These are phyloP conservation scores for Datnioides undecimradiatus DNA, from an alignment of 2,113 vertebrate genomes.

Conservation along the genomic window DNA sequence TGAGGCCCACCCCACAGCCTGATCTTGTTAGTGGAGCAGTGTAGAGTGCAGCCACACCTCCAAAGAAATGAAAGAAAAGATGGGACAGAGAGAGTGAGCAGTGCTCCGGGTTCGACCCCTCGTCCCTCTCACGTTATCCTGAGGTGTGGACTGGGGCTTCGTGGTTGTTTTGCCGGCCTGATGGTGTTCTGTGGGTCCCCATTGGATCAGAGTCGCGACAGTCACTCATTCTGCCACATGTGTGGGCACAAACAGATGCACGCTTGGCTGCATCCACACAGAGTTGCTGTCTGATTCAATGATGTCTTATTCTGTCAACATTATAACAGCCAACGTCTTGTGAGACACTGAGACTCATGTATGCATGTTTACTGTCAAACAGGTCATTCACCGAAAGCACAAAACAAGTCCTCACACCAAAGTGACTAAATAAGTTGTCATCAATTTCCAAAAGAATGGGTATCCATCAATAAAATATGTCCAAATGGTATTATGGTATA, in stretches of 20 bases:
- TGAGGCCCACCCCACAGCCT: conserved; percentile 79
- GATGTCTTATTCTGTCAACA: conserved; percentile 16
- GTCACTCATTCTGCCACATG: conserved; percentile 13
- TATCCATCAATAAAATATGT: too few relatives aligned
- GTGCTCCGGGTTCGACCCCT: conserved; percentile 46
- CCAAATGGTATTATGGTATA: too few relatives aligned
- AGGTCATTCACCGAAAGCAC: not conserved
- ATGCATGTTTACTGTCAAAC: conserved; percentile 1
- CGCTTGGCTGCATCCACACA: not conserved
- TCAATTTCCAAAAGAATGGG: not conserved
- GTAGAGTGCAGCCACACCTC: conserved; percentile 79
- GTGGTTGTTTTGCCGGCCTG: conserved; percentile 43
- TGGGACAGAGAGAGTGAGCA: conserved; percentile 46
- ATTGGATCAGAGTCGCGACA: conserved; percentile 16
- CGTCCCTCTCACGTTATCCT: conserved; percentile 70
- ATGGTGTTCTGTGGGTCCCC: conserved; percentile 17
- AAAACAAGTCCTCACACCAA: not conserved
- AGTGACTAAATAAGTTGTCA: not conserved
- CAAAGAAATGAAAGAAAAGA: conserved; percentile 66
- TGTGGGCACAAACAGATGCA: conserved; percentile 36
- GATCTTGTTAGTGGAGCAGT: conserved; percentile 80
- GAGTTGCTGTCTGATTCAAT: conserved; percentile 20
- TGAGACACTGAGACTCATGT: conserved; percentile 3
- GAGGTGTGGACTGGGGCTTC: conserved; percentile 43
- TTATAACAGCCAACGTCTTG: not conserved